Evolutionary conservation across 2,797 vertebrate species (phyloP).

Genomic region (Gymnocypris eckloni): DNA sequence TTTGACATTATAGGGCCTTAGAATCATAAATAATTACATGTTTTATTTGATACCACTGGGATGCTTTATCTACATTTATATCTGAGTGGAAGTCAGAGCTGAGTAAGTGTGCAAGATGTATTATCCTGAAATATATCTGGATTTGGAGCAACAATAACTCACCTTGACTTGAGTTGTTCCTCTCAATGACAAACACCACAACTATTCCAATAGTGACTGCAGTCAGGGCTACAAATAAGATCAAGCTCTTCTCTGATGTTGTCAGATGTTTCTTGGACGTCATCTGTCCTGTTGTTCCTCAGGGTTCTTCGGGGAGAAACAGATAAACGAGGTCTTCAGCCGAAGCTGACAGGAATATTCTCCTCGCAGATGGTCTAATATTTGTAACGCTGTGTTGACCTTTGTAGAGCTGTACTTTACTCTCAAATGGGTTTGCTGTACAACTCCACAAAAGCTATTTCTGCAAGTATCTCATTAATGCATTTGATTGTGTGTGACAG

Average conservation of each 20-base stretch:
- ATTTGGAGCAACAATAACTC: conserved; percentile 52
- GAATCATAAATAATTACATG: background rate
- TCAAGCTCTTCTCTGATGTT: conserved; percentile 73
- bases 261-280: conserved; percentile 59
- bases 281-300: conserved; percentile 47
- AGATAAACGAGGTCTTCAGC: background rate
- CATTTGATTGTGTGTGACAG: conserved; percentile 14
- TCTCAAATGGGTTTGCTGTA: conserved; percentile 20
- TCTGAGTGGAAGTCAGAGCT: background rate
- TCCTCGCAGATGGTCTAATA: conserved; percentile 18
- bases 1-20: background rate
- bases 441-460: conserved; percentile 13
- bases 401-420: conserved; percentile 70
- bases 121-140: conserved; percentile 6
- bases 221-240: conserved; percentile 75
- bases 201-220: conserved; percentile 70
- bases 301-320: conserved; percentile 50
- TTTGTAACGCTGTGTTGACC: conserved; percentile 55
- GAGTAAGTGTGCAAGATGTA: background rate
- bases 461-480: conserved; percentile 24
- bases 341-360: conserved; percentile 11
- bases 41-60: background rate
- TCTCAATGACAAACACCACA: conserved; percentile 69
- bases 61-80: conserved; percentile 11
- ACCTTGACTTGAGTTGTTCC: conserved; percentile 62